Evolutionary conservation across 2,888 invertebrate genomes (phyloP).

Genomic region (Ecliptopera silaceata): DNA sequence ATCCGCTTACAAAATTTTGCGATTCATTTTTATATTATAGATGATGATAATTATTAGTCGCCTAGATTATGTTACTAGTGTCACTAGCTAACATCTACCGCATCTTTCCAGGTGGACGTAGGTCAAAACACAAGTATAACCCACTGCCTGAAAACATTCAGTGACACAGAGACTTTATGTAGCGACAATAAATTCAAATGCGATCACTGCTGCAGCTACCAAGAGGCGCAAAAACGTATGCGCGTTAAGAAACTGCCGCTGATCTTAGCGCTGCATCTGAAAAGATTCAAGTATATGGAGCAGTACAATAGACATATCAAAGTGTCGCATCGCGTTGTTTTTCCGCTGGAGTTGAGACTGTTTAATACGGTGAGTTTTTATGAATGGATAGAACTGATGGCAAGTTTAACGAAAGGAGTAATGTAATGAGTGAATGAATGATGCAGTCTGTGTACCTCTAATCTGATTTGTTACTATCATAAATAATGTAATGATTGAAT

Average conservation of each 20-base stretch:
- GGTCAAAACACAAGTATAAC: conserved; percentile 99
- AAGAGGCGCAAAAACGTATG: conserved; percentile 99
- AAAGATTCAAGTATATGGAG: conserved; percentile 98
- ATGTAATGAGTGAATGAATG: too few relatives aligned
- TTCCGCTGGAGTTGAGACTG: conserved; percentile 97
- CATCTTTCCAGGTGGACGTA: conserved; percentile 93
- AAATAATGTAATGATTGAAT: too few relatives aligned
- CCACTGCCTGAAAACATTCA: conserved; percentile 98
- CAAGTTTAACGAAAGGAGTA: too few relatives aligned
- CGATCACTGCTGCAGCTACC: conserved; percentile 99
- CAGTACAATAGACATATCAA: conserved; percentile 99
- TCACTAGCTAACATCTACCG: too few relatives aligned
- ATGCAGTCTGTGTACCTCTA: too few relatives aligned
- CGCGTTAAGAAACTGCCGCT: conserved; percentile 98
- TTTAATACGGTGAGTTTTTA: conserved; percentile 94
- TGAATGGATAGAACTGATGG: too few relatives aligned
- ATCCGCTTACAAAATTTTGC: too few relatives aligned
- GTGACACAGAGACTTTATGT: conserved; percentile 99
- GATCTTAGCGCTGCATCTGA: conserved; percentile 98
- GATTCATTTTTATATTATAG: too few relatives aligned
- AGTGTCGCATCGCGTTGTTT: conserved; percentile 99
- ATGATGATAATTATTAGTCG: too few relatives aligned
- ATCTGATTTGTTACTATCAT: too few relatives aligned
- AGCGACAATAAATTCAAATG: conserved; percentile 99
- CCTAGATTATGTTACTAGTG: too few relatives aligned